Conservation (phyloP, 2,888 invertebrate species). For the Crossocerus cetratus region DNA sequence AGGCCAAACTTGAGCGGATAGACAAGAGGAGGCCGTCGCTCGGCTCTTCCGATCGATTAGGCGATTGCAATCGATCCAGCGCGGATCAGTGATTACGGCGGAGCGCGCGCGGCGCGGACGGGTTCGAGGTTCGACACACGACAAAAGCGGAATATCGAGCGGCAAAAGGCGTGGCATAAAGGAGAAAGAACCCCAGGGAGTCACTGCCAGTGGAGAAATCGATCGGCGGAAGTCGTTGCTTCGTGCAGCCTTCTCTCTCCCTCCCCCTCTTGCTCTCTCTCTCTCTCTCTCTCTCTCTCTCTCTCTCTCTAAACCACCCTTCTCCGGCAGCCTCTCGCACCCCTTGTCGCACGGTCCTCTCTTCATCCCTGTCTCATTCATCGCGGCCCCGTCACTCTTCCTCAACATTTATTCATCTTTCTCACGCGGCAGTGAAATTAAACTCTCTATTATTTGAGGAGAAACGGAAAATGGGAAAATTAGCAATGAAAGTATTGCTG, state of each 20-base stretch:
- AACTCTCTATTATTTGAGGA: too few species aligned
- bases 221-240: constrained; percentile 60
- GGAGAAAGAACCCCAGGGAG: constrained; percentile 53
- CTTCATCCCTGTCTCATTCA: constrained; percentile 1
- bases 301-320: background rate
- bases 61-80: too few species aligned
- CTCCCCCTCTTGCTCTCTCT: constrained; percentile 24
- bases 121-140: too few species aligned
- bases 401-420: background rate
- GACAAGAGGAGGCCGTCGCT: too few species aligned
- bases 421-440: background rate
- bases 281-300: too few species aligned
- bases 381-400: background rate
- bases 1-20: too few species aligned
- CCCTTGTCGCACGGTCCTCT: background rate
- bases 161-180: constrained; percentile 62
- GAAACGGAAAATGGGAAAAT: too few species aligned
- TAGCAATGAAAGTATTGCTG: too few species aligned
- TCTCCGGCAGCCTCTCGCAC: background rate
- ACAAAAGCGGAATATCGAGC: constrained; percentile 50
- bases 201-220: constrained; percentile 62
- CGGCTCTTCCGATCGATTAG: background rate
- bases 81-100: too few species aligned
- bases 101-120: too few species aligned
- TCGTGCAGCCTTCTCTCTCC: constrained; percentile 11